These are phyloP conservation scores for Rhopalosiphum maidis DNA, from an alignment of 1,140 invertebrate species.

Conservation along the genomic window DNA sequence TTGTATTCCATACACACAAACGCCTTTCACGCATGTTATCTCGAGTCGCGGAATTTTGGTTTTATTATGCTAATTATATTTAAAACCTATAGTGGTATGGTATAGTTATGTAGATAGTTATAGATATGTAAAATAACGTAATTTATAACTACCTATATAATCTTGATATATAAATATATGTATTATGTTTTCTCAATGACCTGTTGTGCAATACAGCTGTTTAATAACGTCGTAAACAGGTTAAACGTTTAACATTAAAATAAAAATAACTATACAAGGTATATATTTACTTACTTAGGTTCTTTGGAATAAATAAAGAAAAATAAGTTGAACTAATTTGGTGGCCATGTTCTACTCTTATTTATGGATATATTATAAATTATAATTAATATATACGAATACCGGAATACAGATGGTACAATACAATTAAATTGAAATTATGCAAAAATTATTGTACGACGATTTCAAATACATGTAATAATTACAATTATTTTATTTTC, in stretches of 20 bases:
- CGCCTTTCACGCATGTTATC: background rate
- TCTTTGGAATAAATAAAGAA: background rate
- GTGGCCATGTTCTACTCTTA: background rate
- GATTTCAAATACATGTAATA: background rate
- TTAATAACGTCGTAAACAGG: background rate
- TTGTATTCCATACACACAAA: background rate
- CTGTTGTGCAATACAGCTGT: background rate
- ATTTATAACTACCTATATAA: background rate
- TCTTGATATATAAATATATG: background rate
- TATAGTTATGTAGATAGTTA: background rate
- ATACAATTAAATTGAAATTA: background rate
- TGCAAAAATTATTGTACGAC: background rate
- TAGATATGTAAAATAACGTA: background rate
- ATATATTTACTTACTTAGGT: background rate
- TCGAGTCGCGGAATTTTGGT: background rate
- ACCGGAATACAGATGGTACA: background rate
- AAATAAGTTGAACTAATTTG: background rate
- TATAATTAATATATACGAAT: background rate
- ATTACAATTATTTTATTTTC: background rate
- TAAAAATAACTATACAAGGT: background rate
- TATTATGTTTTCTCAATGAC: background rate
- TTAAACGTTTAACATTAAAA: background rate
- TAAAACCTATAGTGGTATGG: background rate
- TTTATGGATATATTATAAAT: background rate
- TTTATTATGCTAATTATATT: background rate